Evolutionary conservation across 1,140 invertebrate genomes (phyloP).

Genomic region (Leptoteleia sp.): DNA sequence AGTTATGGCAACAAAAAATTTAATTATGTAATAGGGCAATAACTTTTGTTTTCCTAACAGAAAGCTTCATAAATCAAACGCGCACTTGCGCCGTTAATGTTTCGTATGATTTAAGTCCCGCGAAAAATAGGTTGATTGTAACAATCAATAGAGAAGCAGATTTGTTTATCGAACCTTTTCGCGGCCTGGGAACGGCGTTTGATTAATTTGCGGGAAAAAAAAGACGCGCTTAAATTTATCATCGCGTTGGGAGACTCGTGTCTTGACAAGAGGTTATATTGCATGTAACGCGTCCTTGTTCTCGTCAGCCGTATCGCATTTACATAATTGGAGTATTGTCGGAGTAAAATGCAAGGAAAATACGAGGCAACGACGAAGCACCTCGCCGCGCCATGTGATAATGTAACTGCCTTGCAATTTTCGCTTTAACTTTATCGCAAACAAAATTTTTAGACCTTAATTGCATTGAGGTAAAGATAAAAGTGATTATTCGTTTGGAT

Average conservation of each 20-base stretch:
- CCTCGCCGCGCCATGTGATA: constrained; percentile 29
- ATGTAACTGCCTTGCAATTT: too few relatives aligned
- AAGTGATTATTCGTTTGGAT: too few relatives aligned
- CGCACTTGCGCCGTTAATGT: neutral
- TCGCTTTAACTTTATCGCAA: too few relatives aligned
- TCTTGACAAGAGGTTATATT: constrained; percentile 60
- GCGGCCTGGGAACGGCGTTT: neutral
- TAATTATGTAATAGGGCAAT: constrained; percentile 27
- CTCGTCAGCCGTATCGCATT: constrained; percentile 62
- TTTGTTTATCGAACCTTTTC: neutral
- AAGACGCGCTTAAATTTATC: constrained; percentile 4
- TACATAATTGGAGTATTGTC: constrained; percentile 67
- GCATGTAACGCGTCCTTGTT: constrained; percentile 57
- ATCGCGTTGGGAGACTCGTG: constrained; percentile 35
- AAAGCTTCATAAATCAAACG: constrained; percentile 23
- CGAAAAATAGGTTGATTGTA: constrained; percentile 3
- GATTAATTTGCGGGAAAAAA: constrained; percentile 10
- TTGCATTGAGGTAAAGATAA: too few relatives aligned
- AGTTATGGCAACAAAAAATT: constrained; percentile 24
- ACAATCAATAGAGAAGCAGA: neutral
- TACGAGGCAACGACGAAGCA: constrained; percentile 43
- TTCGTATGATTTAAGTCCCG: constrained; percentile 7
- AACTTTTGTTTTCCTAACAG: constrained; percentile 4
- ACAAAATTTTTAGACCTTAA: too few relatives aligned
- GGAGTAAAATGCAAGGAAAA: constrained; percentile 61